Evolutionary conservation across 2,797 vertebrate genomes (phyloP).

Genomic region (Epinephelus coioides): DNA sequence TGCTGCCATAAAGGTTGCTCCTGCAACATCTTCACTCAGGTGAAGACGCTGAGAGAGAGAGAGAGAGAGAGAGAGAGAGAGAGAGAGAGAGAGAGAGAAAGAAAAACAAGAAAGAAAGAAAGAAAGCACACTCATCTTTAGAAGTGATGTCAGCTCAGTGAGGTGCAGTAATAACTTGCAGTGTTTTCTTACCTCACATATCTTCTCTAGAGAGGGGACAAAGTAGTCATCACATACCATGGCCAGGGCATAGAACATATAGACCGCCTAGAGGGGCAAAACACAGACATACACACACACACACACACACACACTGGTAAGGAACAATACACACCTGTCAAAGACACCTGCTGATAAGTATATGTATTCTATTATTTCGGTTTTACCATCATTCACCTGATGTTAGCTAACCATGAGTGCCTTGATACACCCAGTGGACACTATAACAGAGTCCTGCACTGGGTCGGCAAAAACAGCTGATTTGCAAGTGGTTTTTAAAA

Average conservation of each 20-base stretch:
- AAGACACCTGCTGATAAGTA: no score
- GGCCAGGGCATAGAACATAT: constrained; percentile 97
- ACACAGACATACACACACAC: constrained; percentile 15
- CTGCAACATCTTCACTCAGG: constrained; percentile 97
- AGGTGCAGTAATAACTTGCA: background rate
- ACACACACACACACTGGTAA: constrained; percentile 3
- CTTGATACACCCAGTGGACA: no score
- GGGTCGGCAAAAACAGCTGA: no score
- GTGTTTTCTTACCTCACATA: constrained; percentile 90
- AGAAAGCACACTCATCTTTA: background rate
- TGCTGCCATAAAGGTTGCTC: constrained; percentile 98
- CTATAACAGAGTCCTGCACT: no score
- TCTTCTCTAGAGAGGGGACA: constrained; percentile 96
- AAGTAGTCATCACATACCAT: constrained; percentile 98
- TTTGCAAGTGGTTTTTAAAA: no score
- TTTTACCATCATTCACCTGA: background rate
- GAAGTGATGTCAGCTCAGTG: constrained; percentile 7
- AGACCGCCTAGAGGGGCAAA: constrained; percentile 88
- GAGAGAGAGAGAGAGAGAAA: background rate
- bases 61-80: background rate
- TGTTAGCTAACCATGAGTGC: no score
- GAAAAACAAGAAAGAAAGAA: background rate
- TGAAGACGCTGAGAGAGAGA: constrained; percentile 89
- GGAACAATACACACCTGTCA: background rate
- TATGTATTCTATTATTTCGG: background rate